A percentile compares a stretch with the other conserved stretches of the same genome.
Conservation (phyloP, 2,113 vertebrate genomes). For the Psephotus haematonotus region DNA sequence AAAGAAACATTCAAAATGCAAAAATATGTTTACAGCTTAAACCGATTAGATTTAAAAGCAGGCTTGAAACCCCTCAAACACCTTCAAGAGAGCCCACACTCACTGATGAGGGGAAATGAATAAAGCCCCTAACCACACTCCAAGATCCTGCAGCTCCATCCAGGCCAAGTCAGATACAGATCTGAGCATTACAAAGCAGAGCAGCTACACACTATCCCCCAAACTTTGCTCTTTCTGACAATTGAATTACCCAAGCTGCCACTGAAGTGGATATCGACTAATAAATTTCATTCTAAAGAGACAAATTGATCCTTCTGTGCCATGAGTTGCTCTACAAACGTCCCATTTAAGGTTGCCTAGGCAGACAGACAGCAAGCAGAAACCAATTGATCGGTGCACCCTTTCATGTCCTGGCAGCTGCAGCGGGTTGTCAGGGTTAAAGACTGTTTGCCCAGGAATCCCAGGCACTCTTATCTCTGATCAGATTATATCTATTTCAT, state of each 20-base stretch:
- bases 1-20: not conserved
- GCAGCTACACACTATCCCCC: not conserved
- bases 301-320: constrained; percentile 44
- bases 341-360: not conserved
- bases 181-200: not conserved
- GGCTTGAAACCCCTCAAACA: not conserved
- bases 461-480: constrained; percentile 55
- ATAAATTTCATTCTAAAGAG: constrained; percentile 48
- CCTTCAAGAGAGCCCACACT: not conserved
- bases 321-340: not conserved
- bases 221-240: not conserved
- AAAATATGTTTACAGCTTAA: not conserved
- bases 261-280: constrained; percentile 31
- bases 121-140: not conserved
- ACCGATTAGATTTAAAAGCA: not conserved
- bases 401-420: constrained; percentile 34
- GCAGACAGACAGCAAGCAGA: not conserved
- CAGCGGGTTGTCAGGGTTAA: constrained; percentile 8
- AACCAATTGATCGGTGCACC: not conserved
- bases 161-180: not conserved
- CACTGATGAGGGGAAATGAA: not conserved
- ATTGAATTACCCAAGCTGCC: constrained; percentile 17
- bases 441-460: constrained; percentile 24
- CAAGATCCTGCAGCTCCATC: not conserved
- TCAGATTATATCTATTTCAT: constrained; percentile 66